These are phyloP conservation scores for Gobio gobio DNA, from an alignment of 2,113 vertebrate genomes.

Conservation along the genomic window DNA sequence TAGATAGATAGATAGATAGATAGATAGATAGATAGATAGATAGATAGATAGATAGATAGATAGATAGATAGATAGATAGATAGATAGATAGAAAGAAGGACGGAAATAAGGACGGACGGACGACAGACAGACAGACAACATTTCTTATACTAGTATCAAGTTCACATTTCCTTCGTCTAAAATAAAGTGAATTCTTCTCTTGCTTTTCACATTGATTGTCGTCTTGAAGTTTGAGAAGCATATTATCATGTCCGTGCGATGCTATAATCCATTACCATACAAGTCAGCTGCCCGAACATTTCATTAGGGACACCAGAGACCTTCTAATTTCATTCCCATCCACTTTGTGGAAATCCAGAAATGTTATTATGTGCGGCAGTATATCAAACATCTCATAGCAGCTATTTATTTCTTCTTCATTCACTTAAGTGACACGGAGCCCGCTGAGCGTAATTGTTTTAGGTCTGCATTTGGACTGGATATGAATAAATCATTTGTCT, in stretches of 20 bases:
- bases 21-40: too few relatives aligned
- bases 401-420: conserved; percentile 81
- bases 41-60: too few relatives aligned
- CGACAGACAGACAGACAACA: too few relatives aligned
- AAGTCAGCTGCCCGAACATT: conserved; percentile 65
- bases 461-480: conserved; percentile 69
- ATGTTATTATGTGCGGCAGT: conserved; percentile 78
- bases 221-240: conserved; percentile 65
- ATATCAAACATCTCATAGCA: conserved; percentile 75
- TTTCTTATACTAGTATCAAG: not conserved
- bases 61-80: too few relatives aligned
- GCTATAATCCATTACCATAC: conserved; percentile 75
- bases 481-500: conserved; percentile 79
- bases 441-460: conserved; percentile 79
- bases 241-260: conserved; percentile 73
- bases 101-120: too few relatives aligned
- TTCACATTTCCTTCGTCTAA: not conserved
- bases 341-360: conserved; percentile 79
- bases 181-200: conserved; percentile 31
- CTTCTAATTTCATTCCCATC: conserved; percentile 79
- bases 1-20: too few relatives aligned
- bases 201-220: conserved; percentile 39
- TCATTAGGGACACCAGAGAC: conserved; percentile 78
- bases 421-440: conserved; percentile 75
- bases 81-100: too few relatives aligned